These are phyloP conservation scores for Cinclus cinclus DNA, from an alignment of 2,113 vertebrate genomes.

Conservation along the genomic window DNA sequence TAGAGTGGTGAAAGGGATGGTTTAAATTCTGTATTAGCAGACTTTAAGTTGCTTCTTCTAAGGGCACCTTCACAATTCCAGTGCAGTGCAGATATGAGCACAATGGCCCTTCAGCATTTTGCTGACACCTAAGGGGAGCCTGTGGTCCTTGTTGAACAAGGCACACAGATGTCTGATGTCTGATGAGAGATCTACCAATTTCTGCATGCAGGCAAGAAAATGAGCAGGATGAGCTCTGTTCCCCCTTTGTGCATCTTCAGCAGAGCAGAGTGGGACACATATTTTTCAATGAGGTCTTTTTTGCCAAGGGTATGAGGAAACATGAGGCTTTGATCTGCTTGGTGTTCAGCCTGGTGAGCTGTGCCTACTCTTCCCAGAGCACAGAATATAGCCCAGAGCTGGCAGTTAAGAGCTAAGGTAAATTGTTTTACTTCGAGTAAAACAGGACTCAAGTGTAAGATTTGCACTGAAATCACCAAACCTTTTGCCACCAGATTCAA, in stretches of 20 bases:
- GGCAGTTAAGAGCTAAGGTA: not conserved
- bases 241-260: not conserved
- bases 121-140: not conserved
- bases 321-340: not conserved
- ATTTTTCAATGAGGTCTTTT: not conserved
- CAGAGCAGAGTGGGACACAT: not conserved
- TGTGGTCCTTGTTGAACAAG: not conserved
- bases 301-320: not conserved
- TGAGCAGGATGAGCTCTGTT: not conserved
- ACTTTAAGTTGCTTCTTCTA: not conserved
- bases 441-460: not conserved
- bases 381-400: not conserved
- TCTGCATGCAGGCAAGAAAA: not conserved
- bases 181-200: not conserved
- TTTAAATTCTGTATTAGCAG: not conserved
- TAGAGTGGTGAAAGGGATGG: not conserved
- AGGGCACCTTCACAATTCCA: not conserved
- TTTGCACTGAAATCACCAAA: not conserved
- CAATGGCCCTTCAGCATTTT: slow-evolving; percentile 3
- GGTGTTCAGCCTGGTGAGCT: not conserved
- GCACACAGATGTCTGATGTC: not conserved
- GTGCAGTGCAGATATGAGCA: not conserved
- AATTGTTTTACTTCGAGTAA: not conserved
- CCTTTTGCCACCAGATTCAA: not conserved
- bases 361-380: not conserved